Conservation (phyloP, 2,888 invertebrate genomes). For the Lissocephala sabroskyi region DNA sequence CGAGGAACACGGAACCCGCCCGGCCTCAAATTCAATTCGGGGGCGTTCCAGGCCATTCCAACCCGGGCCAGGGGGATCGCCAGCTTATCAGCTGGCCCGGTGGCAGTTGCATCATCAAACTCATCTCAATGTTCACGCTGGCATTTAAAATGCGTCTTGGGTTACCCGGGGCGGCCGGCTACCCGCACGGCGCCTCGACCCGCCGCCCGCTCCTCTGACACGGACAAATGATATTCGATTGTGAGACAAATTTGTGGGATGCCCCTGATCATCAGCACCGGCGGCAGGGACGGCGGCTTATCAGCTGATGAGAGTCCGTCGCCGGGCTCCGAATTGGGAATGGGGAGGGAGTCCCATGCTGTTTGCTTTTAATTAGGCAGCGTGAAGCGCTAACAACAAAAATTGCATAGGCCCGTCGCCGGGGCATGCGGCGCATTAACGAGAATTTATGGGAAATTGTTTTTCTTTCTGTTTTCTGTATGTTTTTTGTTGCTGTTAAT, state of each 20-base stretch:
- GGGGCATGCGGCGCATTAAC: conserved; percentile 32
- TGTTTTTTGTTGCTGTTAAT: conserved; percentile 32
- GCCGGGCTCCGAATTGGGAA: not conserved
- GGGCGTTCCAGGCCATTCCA: conserved; percentile 54
- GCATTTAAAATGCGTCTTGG: conserved; percentile 55
- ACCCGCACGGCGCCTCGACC: not conserved
- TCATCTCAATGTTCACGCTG: conserved; percentile 59
- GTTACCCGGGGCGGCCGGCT: conserved; percentile 26
- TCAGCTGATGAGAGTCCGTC: not conserved
- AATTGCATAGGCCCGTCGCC: conserved; percentile 28
- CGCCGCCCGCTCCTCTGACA: conserved; percentile 38
- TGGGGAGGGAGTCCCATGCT: conserved; percentile 29
- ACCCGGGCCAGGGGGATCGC: not conserved
- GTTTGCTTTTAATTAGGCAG: conserved; percentile 59
- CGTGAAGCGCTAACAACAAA: conserved; percentile 41
- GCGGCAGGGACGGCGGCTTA: not conserved
- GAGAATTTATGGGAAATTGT: conserved; percentile 66
- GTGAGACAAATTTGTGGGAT: conserved; percentile 57
- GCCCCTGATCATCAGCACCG: conserved; percentile 30
- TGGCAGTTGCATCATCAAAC: conserved; percentile 39
- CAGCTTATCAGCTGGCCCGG: conserved; percentile 16
- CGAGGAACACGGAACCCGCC: no score
- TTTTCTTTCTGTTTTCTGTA: conserved; percentile 6
- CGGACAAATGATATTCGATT: conserved; percentile 66
- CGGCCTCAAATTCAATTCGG: conserved; percentile 52